Conservation (phyloP, 2,888 invertebrate genomes). For the Eilema caniola region DNA sequence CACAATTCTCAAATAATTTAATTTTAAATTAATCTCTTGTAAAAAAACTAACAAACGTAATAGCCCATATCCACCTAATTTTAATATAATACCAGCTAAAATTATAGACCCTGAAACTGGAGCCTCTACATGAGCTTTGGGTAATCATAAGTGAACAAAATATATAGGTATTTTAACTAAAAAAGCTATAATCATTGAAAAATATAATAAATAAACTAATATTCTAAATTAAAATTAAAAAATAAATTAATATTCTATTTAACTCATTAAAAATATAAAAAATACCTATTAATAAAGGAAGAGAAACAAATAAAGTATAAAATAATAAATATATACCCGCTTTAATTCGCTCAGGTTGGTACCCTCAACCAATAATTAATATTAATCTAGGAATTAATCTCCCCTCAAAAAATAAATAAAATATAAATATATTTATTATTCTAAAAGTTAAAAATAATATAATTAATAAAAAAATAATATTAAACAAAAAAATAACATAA, state of each 20-base stretch:
- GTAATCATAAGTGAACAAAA: constrained; percentile 90
- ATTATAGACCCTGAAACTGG: constrained; percentile 91
- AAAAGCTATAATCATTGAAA: constrained; percentile 88
- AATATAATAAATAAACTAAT: constrained; percentile 82
- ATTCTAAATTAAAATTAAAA: constrained; percentile 78
- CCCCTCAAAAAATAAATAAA: constrained; percentile 91
- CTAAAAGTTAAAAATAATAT: constrained; percentile 87
- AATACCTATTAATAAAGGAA: constrained; percentile 88
- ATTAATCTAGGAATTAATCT: constrained; percentile 90
- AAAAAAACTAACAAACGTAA: constrained; percentile 86
- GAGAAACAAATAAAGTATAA: constrained; percentile 90
- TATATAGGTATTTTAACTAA: constrained; percentile 91
- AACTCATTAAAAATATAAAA: constrained; percentile 81
- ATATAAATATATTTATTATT: constrained; percentile 87
- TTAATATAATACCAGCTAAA: constrained; percentile 91
- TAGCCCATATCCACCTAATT: constrained; percentile 91
- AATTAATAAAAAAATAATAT: constrained; percentile 83
- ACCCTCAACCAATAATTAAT: constrained; percentile 90
- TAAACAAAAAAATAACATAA: constrained; percentile 84
- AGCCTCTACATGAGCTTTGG: constrained; percentile 92
- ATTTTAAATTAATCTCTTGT: constrained; percentile 75
- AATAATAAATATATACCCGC: constrained; percentile 90
- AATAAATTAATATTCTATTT: constrained; percentile 84
- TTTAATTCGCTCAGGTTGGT: constrained; percentile 90
- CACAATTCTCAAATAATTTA: constrained; percentile 84